Conservation (phyloP, 2,888 invertebrate genomes). For the Sisyra terminalis region DNA sequence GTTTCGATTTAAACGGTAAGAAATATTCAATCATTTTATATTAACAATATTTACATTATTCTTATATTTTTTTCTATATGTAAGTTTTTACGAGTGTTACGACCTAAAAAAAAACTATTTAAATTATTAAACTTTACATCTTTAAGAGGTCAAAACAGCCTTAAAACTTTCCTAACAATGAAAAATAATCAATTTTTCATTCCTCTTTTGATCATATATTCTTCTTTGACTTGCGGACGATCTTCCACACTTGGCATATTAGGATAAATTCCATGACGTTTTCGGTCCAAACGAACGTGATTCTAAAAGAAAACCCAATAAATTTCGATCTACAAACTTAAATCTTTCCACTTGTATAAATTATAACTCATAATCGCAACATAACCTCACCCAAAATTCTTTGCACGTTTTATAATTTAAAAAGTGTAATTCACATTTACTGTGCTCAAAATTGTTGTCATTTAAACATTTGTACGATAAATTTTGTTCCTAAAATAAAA, state of each 20-base stretch:
- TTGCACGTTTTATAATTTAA: conserved; percentile 65
- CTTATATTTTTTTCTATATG: no score
- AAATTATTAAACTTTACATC: no score
- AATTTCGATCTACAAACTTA: neutral
- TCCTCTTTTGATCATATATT: conserved; percentile 26
- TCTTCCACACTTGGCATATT: conserved; percentile 52
- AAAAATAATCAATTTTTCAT: no score
- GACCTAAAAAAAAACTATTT: no score
- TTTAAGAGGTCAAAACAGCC: no score
- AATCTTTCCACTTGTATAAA: neutral
- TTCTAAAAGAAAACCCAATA: conserved; percentile 30
- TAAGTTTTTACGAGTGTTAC: no score
- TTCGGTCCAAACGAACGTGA: conserved; percentile 38
- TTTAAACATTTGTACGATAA: conserved; percentile 54
- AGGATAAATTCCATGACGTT: conserved; percentile 44
- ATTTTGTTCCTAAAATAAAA: conserved; percentile 48
- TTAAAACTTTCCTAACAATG: no score
- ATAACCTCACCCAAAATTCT: conserved; percentile 61
- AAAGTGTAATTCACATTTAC: conserved; percentile 48
- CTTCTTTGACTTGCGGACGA: conserved; percentile 44
- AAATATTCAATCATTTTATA: no score
- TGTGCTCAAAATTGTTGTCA: conserved; percentile 45
- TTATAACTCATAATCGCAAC: no score
- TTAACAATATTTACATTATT: no score
- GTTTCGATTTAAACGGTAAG: no score